phyloP scores from a whole-genome alignment of 2,113 vertebrate species.

The Zapus hudsonius region DNA sequence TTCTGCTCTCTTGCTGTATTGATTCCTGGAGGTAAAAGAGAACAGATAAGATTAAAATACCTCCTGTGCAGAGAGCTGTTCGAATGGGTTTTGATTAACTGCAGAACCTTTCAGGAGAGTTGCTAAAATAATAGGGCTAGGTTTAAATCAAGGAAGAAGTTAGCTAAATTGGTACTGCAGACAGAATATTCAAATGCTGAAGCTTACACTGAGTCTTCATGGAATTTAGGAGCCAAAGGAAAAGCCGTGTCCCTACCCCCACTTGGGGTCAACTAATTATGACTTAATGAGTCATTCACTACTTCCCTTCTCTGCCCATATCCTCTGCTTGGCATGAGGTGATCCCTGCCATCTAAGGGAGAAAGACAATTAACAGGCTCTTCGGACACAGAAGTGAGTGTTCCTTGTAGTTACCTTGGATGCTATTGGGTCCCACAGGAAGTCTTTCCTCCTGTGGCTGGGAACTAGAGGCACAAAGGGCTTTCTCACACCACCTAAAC shows the following conservation, averaged over 20 bases:
- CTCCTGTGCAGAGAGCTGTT: constrained; percentile 8
- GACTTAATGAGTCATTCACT: not conserved
- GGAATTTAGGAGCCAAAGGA: not conserved
- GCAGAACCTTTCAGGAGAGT: constrained; percentile 44
- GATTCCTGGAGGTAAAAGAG: constrained; percentile 28
- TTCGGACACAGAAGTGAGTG: not conserved
- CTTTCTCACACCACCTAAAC: not conserved
- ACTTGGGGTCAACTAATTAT: not conserved
- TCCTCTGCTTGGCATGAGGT: not conserved
- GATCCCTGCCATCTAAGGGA: not conserved
- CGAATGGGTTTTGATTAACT: constrained; percentile 56
- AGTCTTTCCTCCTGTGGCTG: not conserved
- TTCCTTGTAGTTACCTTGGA: not conserved
- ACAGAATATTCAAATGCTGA: constrained; percentile 43
- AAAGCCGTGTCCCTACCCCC: not conserved
- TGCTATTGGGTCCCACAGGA: not conserved
- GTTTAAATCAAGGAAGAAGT: constrained; percentile 38
- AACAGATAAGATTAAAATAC: constrained; percentile 50
- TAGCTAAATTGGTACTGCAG: constrained; percentile 36
- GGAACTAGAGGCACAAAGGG: not conserved
- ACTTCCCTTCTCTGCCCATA: not conserved
- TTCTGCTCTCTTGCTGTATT: constrained; percentile 45
- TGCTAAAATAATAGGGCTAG: constrained; percentile 43
- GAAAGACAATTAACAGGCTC: not conserved
- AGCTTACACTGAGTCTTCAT: not conserved